Percentiles rank a stretch among this genome's conserved stretches.
phyloP scores from a whole-genome alignment of 2,113 vertebrate genomes.

The Emydocephalus ijimae region DNA sequence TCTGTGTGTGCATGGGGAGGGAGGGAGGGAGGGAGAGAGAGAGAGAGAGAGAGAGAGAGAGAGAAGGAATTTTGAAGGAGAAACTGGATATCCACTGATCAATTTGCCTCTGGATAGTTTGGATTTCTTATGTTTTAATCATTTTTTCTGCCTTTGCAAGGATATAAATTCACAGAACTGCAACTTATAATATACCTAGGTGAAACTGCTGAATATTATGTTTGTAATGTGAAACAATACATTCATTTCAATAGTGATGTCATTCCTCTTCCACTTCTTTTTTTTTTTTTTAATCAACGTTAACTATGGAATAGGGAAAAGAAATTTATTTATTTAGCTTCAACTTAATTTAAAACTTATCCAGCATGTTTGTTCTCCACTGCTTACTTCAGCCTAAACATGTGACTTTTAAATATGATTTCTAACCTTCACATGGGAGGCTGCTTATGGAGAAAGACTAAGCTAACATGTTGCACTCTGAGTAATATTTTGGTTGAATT shows the following conservation, averaged over 20 bases:
- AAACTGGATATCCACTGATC: neutral
- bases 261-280: neutral
- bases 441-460: neutral
- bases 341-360: neutral
- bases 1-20: too few relatives aligned
- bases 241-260: neutral
- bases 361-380: neutral
- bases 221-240: neutral
- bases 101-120: too few relatives aligned
- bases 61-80: neutral
- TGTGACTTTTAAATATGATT: neutral
- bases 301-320: neutral
- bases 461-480: neutral
- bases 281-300: neutral
- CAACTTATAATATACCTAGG: neutral
- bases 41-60: accelerated
- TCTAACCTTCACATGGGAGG: neutral
- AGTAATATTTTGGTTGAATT: neutral
- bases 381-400: neutral
- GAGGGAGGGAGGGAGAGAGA: neutral
- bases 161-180: neutral
- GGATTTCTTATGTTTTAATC: neutral
- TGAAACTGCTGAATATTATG: neutral
- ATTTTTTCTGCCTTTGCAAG: neutral
- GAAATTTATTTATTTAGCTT: neutral